These are phyloP conservation scores for Falco berigora DNA, from an alignment of 2,797 vertebrate genomes.

Conservation along the genomic window DNA sequence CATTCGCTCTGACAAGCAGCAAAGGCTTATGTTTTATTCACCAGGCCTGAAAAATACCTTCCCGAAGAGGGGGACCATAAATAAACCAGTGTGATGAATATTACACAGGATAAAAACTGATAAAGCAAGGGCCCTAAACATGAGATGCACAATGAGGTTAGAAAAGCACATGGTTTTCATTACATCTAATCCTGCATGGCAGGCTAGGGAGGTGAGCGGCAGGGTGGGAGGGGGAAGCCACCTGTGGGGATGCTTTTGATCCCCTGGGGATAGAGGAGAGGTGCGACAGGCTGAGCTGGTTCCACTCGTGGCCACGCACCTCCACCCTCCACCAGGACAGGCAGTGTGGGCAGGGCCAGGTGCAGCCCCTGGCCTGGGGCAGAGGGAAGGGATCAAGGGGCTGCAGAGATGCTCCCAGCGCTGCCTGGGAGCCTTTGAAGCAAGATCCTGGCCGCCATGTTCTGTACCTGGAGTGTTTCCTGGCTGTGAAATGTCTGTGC, in stretches of 20 bases:
- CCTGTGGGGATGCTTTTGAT: background rate
- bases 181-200: background rate
- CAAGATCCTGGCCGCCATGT: accelerated
- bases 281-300: background rate
- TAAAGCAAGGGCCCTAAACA: constrained; percentile 58
- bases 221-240: background rate
- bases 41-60: constrained; percentile 83
- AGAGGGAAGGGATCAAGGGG: background rate
- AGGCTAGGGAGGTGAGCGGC: background rate
- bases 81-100: constrained; percentile 79
- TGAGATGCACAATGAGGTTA: background rate
- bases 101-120: constrained; percentile 74
- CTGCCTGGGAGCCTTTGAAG: background rate
- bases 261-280: background rate
- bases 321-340: background rate
- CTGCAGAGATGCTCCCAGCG: background rate
- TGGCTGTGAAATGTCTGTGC: background rate
- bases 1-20: constrained; percentile 70
- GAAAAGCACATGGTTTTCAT: background rate
- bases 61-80: constrained; percentile 73
- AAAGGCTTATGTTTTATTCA: constrained; percentile 87
- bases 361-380: background rate
- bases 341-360: background rate
- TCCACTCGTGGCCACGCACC: background rate
- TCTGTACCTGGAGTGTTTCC: background rate